phyloP scores from a whole-genome alignment of 2,113 vertebrate species.

The Corythaixoides concolor region DNA sequence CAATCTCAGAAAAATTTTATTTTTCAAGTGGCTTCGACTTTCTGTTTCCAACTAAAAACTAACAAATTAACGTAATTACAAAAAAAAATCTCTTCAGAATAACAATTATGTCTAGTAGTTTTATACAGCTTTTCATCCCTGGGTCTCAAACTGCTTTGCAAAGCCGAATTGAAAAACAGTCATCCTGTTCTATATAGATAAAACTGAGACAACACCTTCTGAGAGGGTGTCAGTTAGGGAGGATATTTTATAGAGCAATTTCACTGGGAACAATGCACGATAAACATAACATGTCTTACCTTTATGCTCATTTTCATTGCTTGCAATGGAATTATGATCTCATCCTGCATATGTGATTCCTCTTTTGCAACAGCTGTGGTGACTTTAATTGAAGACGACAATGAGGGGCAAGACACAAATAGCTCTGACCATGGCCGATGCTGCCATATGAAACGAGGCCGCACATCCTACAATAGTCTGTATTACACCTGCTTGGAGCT shows the following conservation, averaged over 20 bases:
- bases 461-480: constrained; percentile 79
- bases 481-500: constrained; percentile 89
- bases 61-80: neutral
- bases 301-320: neutral
- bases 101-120: neutral
- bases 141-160: neutral
- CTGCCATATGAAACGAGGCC: constrained; percentile 9
- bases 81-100: neutral
- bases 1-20: neutral
- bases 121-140: neutral
- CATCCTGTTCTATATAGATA: neutral
- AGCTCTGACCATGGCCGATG: neutral
- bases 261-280: neutral
- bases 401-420: constrained; percentile 51
- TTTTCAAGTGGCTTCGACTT: neutral
- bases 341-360: neutral
- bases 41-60: neutral
- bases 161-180: neutral
- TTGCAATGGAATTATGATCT: neutral
- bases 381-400: constrained; percentile 86
- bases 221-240: neutral
- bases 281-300: neutral
- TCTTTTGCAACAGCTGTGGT: constrained; percentile 83
- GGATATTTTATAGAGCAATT: neutral
- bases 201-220: neutral